Base-by-base conservation (phyloP, 2,888 invertebrate genomes). In the Tenthredo notha region DNA sequence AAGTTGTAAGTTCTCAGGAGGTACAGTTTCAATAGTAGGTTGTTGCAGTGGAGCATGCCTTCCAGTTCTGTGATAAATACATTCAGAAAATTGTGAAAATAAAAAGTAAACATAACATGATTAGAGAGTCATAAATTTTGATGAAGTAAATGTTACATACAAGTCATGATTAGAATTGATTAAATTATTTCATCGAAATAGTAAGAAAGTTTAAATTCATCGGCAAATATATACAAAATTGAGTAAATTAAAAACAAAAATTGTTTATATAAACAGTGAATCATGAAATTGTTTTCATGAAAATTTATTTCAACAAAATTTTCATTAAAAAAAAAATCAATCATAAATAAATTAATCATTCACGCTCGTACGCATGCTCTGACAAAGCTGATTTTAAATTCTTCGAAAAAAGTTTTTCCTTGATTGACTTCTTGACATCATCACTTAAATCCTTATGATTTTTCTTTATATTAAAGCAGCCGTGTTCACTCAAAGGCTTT, bases 51-150 rank as follows among this genome's bases (percentile, higher is more conserved):
- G 75, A 50, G 75, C 75, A 77, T 77, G 50, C 18, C 75, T 50
- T 77, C 75, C 75, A 77, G 47, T 6, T 47, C 75, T 50, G 25
- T 43, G 25, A 77, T 47, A 29, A 77, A 77, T 77, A 77, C 47
- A 47, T 50, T 75, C 43, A 43, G 47, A 75, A 75, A 15, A 21
- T 7, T 25, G 47, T 77, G 29, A 25, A 21, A 77, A 47, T 47
- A 75, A 29, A 75, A 75, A 47, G 43, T 75, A 40, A 40, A 40
- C 7, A 40, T 6, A 40, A 75, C 47, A 75, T 75, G 75, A 75
- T 43, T 75, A 47, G 47, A 75, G 47, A 75, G 47, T 25, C 15
- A 21, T 3, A 75, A 75, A 54, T 78, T 78, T 54, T 25, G 78
- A 78, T 78, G 54, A 15, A 33, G 58, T 21, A 40, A 40, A 21